Base-by-base conservation (phyloP, 2,888 invertebrate genomes). In the Philereme vetulata region DNA sequence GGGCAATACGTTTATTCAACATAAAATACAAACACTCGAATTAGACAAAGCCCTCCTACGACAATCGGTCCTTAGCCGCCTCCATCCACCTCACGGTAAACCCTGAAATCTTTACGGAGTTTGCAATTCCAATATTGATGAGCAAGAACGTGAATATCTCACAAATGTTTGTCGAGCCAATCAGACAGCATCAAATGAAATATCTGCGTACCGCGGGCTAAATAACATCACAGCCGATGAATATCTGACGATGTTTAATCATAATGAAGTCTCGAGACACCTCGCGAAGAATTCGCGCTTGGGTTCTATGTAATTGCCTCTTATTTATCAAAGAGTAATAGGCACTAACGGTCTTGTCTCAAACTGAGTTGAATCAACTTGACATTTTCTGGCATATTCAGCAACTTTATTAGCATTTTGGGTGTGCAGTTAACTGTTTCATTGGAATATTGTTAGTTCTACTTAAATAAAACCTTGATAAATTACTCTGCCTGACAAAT, bases 141-240 rank as follows among this genome's bases (percentile, higher is more conserved):
- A 60, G 53, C 53, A 51, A 54, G 54, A 57, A 54, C 62, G 58
- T 51, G 56, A 64, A 54, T 62, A 51, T 51, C 54, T 53, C 35
- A 64, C 65, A 66, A 70, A 62, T 71, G 72, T 76, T 73, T 65
- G 70, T 68, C 45, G 57, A 78, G 70, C 67, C 72, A 75, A 75
- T 76, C 75, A 75, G 67, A 64, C 58, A 68, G 54, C 65, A 68
- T 68, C 59, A 68, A 70, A 70, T 68, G 65, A 68, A 70, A 65
- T 68, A 72, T 65, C 65, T 59, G 40, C 21, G 56, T 35, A 51
- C 56, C 54, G 53, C 62, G 46, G 50, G 46, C 54, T 43, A 62
- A 62, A 62, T 54, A 62, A 54, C 53, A 61, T 53, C 53, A 34
- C 51, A 53, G 46, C 21, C 53, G 43, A 57, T 57, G 53, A 57